Evolutionary conservation across 2,888 invertebrate genomes (phyloP), one percentile per base, ranked within the genome.

Genomic region (Rotaria magnacalcarata): DNA sequence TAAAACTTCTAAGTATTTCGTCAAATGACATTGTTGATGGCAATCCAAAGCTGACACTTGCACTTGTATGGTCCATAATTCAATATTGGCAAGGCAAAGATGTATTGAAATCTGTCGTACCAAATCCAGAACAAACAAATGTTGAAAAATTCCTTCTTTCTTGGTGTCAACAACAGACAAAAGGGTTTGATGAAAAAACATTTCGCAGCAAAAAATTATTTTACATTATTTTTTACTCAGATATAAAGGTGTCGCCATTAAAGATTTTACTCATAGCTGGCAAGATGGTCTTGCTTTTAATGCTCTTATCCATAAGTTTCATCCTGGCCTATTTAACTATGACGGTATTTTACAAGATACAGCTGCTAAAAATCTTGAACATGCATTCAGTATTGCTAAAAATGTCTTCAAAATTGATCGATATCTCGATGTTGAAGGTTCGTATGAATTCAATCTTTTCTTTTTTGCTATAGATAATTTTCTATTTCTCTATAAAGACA

Each of bases 11-110:
- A 87, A 96, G 96, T 92, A 96, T 96, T 90, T 94, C 94, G 90
- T 95, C 95, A 91, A 95, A 95, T 90, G 96, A 96, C 90, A 94
- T 96, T 89, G 96, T 95, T 84, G 95, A 95, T 90, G 96, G 96
- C 47, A 96, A 95, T 93, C 94, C 94, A 87, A 96, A 96, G 92
- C 93, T 96, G 87, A 96, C 94, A 52, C 93, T 96, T 75, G 96
- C 95, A 84, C 92, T 96, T 86, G 94, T 96, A 86, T 96, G 96
- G 96, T 94, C 95, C 89, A 95, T 96, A 89, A 96, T 96, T 90
- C 93, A 95, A 89, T 95, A 95, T 91, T 95, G 95, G 94, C 94
- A 94, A 93, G 93, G 93, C 2, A 84, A 80, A 34, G 80, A 85
- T 56, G 84, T 85, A 19, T 60, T 95, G 88, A 94, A 94, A 90